phyloP scores from a whole-genome alignment of 2,797 vertebrate species.

The Cercopithecus mitis region DNA sequence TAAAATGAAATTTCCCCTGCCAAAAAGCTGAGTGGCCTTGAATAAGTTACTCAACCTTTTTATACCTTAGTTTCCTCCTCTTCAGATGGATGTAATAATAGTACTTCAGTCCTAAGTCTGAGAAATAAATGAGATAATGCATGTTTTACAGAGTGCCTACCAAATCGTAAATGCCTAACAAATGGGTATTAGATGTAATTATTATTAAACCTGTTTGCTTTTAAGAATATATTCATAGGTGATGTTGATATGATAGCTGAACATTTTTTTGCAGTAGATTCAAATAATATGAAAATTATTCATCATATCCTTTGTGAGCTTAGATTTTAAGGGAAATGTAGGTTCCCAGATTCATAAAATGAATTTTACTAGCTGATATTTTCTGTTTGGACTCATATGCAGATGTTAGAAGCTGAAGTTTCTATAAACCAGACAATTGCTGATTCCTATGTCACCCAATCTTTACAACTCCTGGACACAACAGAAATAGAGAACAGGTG shows the following conservation, averaged over 20 bases:
- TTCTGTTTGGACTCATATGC: conserved; percentile 65
- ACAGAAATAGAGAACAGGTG: conserved; percentile 92
- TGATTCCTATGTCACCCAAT: conserved; percentile 89
- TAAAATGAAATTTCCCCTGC: not conserved
- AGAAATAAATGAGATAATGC: not conserved
- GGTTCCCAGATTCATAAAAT: not conserved
- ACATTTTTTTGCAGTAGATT: not conserved
- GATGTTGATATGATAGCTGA: not conserved
- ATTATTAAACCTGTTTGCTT: not conserved
- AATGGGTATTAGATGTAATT: not conserved
- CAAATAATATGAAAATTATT: conserved; percentile 8
- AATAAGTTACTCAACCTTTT: not conserved
- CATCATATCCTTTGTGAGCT: not conserved
- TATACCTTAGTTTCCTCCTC: not conserved
- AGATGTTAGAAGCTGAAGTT: conserved; percentile 93
- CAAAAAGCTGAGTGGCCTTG: not conserved
- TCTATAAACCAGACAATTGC: conserved; percentile 91
- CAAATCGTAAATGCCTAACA: not conserved
- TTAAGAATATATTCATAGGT: not conserved
- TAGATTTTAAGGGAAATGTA: not conserved
- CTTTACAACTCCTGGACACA: conserved; percentile 88
- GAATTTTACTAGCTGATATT: not conserved
- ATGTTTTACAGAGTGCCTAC: not conserved
- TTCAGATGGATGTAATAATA: not conserved
- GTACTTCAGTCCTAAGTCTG: not conserved